These are phyloP conservation scores for Entelurus aequoreus DNA, from an alignment of 2,113 vertebrate genomes.

Conservation along the genomic window DNA sequence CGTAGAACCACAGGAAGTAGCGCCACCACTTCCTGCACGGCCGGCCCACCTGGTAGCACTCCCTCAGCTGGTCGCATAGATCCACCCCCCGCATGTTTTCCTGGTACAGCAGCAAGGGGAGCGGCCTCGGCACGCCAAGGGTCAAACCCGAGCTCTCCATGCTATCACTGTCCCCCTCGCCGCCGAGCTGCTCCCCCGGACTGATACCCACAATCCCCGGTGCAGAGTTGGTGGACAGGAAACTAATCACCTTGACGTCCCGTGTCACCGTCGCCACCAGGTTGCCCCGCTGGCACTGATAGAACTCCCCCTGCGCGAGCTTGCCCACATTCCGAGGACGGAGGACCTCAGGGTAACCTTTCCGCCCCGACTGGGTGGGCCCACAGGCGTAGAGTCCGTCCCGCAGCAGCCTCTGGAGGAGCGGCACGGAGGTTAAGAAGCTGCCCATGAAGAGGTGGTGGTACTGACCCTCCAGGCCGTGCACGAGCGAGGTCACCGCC, in stretches of 20 bases:
- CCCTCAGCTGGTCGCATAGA: constrained; percentile 75
- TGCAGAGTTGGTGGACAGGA: constrained; percentile 73
- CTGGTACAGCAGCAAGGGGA: constrained; percentile 75
- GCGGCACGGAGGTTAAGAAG: constrained; percentile 75
- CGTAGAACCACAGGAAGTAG: constrained; percentile 80
- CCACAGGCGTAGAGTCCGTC: constrained; percentile 74
- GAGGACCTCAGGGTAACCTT: constrained; percentile 74
- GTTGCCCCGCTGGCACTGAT: constrained; percentile 77
- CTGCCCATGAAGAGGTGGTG: constrained; percentile 78
- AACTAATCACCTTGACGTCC: constrained; percentile 71
- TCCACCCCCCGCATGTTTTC: constrained; percentile 79
- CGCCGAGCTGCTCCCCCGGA: constrained; percentile 52
- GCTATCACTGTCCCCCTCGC: constrained; percentile 56
- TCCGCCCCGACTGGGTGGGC: constrained; percentile 67
- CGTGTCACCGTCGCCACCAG: constrained; percentile 74
- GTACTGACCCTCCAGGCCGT: constrained; percentile 71
- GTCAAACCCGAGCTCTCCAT: constrained; percentile 46
- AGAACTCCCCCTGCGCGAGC: constrained; percentile 73
- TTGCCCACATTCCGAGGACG: constrained; percentile 72
- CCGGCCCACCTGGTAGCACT: constrained; percentile 77
- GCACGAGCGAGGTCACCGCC: constrained; percentile 68
- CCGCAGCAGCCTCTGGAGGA: constrained; percentile 71
- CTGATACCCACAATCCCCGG: constrained; percentile 77
- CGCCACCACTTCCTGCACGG: constrained; percentile 80
- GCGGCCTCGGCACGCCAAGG: constrained; percentile 66